Conservation (phyloP, 2,113 vertebrate genomes). For the Capricornis sumatraensis region DNA sequence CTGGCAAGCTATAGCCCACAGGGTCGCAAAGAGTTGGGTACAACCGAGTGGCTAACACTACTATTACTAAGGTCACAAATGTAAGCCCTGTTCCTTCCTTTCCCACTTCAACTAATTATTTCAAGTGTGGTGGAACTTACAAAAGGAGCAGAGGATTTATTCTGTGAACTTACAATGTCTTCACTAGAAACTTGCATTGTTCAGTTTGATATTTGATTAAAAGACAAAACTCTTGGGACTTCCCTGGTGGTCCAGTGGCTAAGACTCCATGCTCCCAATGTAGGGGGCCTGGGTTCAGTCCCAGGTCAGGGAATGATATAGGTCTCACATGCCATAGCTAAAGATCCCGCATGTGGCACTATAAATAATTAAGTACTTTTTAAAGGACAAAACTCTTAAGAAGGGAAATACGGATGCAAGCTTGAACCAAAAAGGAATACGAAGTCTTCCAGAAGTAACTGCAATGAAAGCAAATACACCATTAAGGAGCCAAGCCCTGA, state of each 20-base stretch:
- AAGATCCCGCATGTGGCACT: not conserved
- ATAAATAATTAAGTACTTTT: not conserved
- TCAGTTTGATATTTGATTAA: not conserved
- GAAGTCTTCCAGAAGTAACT: not conserved
- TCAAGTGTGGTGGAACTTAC: not conserved
- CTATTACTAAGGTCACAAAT: not conserved
- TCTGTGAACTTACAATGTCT: not conserved
- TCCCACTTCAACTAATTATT: not conserved
- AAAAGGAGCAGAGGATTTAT: not conserved
- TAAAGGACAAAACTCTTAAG: not conserved
- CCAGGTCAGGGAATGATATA: not conserved
- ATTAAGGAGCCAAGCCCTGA: not conserved
- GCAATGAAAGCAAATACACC: not conserved
- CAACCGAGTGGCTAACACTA: rapidly evolving
- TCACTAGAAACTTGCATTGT: not conserved
- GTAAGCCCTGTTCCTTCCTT: not conserved
- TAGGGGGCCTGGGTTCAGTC: not conserved
- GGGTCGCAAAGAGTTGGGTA: not conserved
- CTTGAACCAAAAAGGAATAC: not conserved
- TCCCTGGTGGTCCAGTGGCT: not conserved
- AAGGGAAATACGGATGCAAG: not conserved
- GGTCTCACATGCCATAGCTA: not conserved
- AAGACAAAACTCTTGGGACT: not conserved
- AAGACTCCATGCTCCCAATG: not conserved
- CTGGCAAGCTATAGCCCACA: not conserved